A percentile compares a stretch with the other conserved stretches of the same genome.
Evolutionary conservation across 1,140 invertebrate genomes (phyloP).

Genomic region (Drosophila oshimai): DNA sequence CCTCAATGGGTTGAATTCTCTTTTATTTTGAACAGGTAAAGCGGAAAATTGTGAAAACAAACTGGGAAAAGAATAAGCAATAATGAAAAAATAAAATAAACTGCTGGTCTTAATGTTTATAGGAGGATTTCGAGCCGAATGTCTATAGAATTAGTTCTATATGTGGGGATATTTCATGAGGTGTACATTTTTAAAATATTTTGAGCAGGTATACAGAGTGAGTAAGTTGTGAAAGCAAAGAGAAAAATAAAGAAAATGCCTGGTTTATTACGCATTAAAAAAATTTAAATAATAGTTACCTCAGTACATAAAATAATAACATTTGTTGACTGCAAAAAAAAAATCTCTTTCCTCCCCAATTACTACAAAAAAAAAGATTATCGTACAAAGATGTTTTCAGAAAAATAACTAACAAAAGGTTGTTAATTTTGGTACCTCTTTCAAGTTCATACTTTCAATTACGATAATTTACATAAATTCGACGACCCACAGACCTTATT

Average conservation of each 20-base stretch:
- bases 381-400: background rate
- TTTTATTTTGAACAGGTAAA: slow-evolving; percentile 4
- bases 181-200: no score
- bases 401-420: background rate
- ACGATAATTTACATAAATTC: slow-evolving; percentile 2
- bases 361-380: background rate
- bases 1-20: background rate
- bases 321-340: no score
- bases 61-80: background rate
- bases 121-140: background rate
- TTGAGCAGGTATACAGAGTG: background rate
- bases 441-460: slow-evolving; percentile 2
- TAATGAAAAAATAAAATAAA: background rate
- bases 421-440: background rate
- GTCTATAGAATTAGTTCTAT: background rate
- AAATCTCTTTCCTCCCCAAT: no score
- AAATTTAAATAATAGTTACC: no score
- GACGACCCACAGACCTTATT: slow-evolving; percentile 8
- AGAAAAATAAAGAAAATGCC: no score
- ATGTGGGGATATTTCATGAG: background rate
- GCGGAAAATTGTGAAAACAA: background rate
- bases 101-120: background rate
- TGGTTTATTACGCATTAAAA: no score
- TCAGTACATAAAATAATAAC: no score
- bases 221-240: background rate